Percentiles rank a stretch among this genome's conserved stretches.
Evolutionary conservation across 2,888 invertebrate genomes (phyloP).

Genomic region (Hypomecis atomaria): DNA sequence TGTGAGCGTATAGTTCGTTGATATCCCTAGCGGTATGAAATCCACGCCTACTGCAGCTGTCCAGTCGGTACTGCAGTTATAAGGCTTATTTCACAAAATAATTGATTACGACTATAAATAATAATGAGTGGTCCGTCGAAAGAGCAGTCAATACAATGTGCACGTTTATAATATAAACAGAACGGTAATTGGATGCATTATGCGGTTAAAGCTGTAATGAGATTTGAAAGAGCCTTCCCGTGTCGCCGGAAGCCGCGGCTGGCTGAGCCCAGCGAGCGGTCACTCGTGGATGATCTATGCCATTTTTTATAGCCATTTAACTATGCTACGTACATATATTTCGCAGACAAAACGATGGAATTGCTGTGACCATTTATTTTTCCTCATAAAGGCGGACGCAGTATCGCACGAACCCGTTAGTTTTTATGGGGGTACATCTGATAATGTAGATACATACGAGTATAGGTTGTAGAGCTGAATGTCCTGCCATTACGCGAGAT

Average conservation of each 20-base stretch:
- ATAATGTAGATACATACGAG: conserved; percentile 35
- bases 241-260: conserved; percentile 51
- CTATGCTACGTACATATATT: conserved; percentile 64
- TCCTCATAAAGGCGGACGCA: conserved; percentile 37
- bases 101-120: conserved; percentile 25
- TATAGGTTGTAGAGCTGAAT: conserved; percentile 32
- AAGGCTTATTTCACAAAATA: conserved; percentile 9
- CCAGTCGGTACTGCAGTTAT: neutral
- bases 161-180: conserved; percentile 14
- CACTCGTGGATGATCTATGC: conserved; percentile 75
- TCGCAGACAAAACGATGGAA: conserved; percentile 34
- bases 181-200: conserved; percentile 35
- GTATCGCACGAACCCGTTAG: conserved; percentile 40
- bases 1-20: neutral
- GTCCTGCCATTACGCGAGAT: conserved; percentile 31
- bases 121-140: conserved; percentile 13
- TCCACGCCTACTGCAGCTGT: neutral
- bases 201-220: conserved; percentile 60
- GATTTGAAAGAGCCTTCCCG: conserved; percentile 60
- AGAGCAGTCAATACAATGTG: conserved; percentile 9
- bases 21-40: neutral
- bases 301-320: conserved; percentile 69
- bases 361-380: conserved; percentile 36
- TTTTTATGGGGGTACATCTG: conserved; percentile 44
- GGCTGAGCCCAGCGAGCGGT: conserved; percentile 54